These are phyloP conservation scores for Trogon surrucura DNA, from an alignment of 2,113 vertebrate species.

Conservation along the genomic window DNA sequence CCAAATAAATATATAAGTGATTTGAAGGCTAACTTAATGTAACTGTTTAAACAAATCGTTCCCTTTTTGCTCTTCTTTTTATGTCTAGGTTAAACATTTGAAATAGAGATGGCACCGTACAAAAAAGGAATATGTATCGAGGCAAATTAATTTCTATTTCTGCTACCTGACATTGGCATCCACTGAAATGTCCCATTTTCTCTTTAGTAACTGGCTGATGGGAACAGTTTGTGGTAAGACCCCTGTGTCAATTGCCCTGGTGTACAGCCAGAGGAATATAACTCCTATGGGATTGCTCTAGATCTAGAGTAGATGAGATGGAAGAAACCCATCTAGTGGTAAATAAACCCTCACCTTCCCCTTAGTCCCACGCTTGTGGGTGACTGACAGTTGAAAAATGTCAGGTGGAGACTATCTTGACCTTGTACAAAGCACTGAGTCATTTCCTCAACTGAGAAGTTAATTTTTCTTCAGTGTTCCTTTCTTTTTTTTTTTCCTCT, in stretches of 20 bases:
- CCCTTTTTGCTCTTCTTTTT: neutral
- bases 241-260: neutral
- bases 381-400: neutral
- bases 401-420: neutral
- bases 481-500: neutral
- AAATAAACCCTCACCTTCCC: neutral
- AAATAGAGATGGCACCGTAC: neutral
- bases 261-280: neutral
- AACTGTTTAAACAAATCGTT: neutral
- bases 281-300: neutral
- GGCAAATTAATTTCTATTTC: neutral
- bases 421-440: neutral
- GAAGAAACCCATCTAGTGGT: neutral
- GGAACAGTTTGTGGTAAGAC: neutral
- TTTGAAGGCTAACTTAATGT: neutral
- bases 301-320: neutral
- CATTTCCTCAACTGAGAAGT: constrained; percentile 1
- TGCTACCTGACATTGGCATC: neutral
- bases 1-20: neutral
- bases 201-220: neutral
- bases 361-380: neutral
- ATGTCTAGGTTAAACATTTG: neutral
- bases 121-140: neutral
- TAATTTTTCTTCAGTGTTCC: neutral
- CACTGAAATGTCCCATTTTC: neutral